Percentiles rank a stretch among this genome's conserved stretches.
phyloP scores from a whole-genome alignment of 2,888 invertebrate species.

The Macrosiphum euphorbiae region DNA sequence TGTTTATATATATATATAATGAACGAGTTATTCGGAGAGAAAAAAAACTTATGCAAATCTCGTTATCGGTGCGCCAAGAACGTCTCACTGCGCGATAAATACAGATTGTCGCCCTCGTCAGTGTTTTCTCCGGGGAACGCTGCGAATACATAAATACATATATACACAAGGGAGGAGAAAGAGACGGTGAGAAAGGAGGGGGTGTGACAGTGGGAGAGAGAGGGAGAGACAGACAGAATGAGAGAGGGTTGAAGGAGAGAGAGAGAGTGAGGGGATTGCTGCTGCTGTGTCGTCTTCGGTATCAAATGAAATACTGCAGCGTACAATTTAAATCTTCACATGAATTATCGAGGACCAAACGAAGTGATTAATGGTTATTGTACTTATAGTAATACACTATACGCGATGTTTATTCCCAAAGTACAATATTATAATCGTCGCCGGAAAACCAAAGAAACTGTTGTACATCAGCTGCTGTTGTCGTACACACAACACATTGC shows the following conservation, averaged over 20 bases:
- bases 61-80: slow-evolving; percentile 17
- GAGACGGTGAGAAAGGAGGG: too few species aligned
- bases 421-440: neutral
- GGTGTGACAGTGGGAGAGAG: neutral
- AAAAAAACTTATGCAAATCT: slow-evolving; percentile 12
- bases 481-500: neutral
- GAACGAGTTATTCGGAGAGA: neutral
- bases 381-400: neutral
- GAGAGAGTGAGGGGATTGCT: neutral
- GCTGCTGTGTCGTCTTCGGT: neutral
- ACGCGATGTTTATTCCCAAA: neutral
- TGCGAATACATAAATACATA: neutral
- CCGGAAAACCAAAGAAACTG: neutral
- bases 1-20: neutral
- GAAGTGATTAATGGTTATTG: slow-evolving; percentile 15
- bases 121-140: neutral
- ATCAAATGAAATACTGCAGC: slow-evolving; percentile 1
- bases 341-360: slow-evolving; percentile 13
- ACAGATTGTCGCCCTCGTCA: slow-evolving; percentile 18
- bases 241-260: neutral
- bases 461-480: neutral
- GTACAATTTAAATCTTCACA: slow-evolving; percentile 14
- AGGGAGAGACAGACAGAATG: neutral
- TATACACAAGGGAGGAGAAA: neutral
- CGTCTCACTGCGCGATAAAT: slow-evolving; percentile 13